Percentiles rank a stretch among this genome's conserved stretches.
Conservation (phyloP, 2,797 vertebrate genomes). For the Emydoidea blandingii region DNA sequence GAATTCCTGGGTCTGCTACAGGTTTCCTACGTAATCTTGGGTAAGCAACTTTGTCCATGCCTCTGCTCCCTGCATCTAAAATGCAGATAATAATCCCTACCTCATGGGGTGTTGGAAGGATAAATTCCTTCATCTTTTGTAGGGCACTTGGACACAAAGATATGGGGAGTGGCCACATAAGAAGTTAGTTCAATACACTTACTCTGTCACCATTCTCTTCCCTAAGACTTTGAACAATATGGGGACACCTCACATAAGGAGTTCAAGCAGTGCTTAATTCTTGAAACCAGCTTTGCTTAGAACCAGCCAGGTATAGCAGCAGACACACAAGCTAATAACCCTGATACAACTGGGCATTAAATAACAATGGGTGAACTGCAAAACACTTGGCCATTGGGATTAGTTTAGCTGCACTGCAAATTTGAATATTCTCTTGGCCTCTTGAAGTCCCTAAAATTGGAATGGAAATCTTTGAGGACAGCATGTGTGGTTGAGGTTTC, state of each 20-base stretch:
- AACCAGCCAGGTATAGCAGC: neutral
- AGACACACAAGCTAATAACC: neutral
- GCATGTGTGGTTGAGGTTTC: neutral
- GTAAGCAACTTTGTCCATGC: neutral
- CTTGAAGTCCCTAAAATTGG: neutral
- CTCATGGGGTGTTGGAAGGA: neutral
- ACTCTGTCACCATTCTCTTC: neutral
- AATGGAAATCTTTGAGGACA: neutral
- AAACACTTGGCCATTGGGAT: neutral
- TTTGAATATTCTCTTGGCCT: neutral
- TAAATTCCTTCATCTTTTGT: fast-evolving
- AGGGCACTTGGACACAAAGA: neutral
- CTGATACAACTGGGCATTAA: neutral
- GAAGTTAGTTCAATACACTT: neutral
- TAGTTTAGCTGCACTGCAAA: neutral
- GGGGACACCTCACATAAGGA: neutral
- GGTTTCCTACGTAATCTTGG: neutral
- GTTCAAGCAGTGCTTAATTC: neutral
- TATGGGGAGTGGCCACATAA: neutral
- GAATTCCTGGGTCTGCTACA: neutral
- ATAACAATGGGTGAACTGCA: neutral
- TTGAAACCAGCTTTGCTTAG: neutral
- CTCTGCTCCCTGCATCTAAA: neutral
- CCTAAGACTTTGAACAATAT: neutral
- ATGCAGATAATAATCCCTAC: neutral